Percentiles rank a stretch among this genome's conserved stretches.
These are phyloP conservation scores for Apostichopus californicus DNA, from an alignment of 35 echinoderm and acorn worm species.

Conservation along the genomic window DNA sequence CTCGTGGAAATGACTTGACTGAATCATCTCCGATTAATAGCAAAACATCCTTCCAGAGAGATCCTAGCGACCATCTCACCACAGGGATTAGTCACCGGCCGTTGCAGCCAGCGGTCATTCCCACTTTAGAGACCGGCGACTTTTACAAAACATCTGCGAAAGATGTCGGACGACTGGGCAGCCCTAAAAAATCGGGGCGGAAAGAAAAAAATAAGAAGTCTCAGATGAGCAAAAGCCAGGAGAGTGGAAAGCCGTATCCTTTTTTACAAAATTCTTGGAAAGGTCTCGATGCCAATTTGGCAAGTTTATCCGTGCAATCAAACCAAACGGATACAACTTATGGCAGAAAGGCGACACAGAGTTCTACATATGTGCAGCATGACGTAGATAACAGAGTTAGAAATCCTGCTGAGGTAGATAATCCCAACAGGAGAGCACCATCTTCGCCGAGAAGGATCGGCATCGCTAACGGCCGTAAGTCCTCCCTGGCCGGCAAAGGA, in stretches of 20 bases:
- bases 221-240: not conserved
- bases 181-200: not conserved
- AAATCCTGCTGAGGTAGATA: no score
- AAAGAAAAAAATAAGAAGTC: not conserved
- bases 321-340: not conserved
- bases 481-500: not conserved
- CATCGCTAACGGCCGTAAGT: not conserved
- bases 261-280: not conserved
- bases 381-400: not conserved
- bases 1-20: no score
- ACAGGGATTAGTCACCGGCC: no score
- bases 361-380: not conserved
- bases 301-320: not conserved
- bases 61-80: not conserved
- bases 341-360: not conserved
- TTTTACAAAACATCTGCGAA: not conserved
- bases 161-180: not conserved
- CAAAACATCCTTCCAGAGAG: not conserved
- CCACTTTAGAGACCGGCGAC: not conserved
- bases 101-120: not conserved
- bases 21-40: not conserved
- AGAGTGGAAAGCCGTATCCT: not conserved
- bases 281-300: not conserved
- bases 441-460: not conserved
- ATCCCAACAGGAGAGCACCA: not conserved